A percentile compares a stretch with the other conserved stretches of the same genome.
These are phyloP conservation scores for Omphaloscelis lunosa DNA, from an alignment of 2,888 invertebrate genomes.

Conservation along the genomic window DNA sequence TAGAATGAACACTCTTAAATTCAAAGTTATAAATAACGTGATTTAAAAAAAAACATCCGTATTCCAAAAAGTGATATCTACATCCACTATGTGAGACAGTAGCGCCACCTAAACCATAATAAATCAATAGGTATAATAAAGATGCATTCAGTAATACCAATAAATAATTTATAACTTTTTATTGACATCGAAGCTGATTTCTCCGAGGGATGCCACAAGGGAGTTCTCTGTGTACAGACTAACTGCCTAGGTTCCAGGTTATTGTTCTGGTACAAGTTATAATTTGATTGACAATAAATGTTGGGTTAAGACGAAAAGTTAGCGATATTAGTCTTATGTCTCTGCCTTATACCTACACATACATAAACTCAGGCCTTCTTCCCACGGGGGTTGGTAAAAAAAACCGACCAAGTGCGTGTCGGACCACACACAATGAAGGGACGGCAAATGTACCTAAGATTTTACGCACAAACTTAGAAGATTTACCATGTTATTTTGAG, in stretches of 20 bases:
- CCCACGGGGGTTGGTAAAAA: too few relatives aligned
- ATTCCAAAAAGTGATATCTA: background rate
- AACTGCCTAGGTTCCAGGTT: constrained; percentile 39
- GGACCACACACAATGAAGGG: too few relatives aligned
- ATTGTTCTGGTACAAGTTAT: constrained; percentile 55
- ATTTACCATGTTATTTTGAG: too few relatives aligned
- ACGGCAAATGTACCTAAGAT: too few relatives aligned
- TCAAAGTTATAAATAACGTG: too few relatives aligned
- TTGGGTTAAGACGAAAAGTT: constrained; percentile 20
- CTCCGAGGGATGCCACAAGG: constrained; percentile 58
- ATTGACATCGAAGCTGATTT: constrained; percentile 53
- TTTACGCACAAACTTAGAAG: too few relatives aligned
- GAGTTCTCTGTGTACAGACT: constrained; percentile 43
- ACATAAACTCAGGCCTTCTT: background rate
- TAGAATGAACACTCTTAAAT: too few relatives aligned
- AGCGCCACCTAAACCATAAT: background rate
- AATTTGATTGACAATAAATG: constrained; percentile 52
- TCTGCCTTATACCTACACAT: background rate
- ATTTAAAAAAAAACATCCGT: background rate
- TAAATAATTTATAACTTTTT: constrained; percentile 37
- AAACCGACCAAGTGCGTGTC: too few relatives aligned
- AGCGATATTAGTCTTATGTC: constrained; percentile 13
- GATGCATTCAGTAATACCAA: constrained; percentile 34
- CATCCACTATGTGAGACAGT: background rate
- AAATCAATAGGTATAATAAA: constrained; percentile 7